Conservation (phyloP, 2,797 vertebrate species). For the Siniperca undulata region DNA sequence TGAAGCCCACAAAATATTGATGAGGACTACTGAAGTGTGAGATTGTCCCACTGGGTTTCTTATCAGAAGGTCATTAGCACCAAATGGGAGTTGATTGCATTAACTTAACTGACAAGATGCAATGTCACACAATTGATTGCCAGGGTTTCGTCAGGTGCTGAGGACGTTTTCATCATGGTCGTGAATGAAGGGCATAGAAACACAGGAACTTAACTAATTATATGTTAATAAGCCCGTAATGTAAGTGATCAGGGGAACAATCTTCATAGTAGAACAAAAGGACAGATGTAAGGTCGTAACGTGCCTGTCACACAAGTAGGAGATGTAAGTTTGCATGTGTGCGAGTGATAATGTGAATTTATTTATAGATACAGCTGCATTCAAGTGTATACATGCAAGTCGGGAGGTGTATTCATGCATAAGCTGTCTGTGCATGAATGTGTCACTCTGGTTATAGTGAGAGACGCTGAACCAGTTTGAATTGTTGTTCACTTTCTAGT, state of each 20-base stretch:
- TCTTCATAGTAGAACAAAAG: conserved; percentile 33
- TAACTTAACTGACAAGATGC: conserved; percentile 70
- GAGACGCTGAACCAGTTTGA: not conserved
- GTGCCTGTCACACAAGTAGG: conserved; percentile 12
- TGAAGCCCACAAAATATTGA: conserved; percentile 78
- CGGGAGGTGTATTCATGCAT: not conserved
- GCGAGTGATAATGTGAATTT: conserved; percentile 11
- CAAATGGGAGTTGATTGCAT: conserved; percentile 75
- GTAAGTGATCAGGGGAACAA: conserved; percentile 50
- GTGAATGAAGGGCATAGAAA: conserved; percentile 58
- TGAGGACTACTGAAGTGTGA: conserved; percentile 70
- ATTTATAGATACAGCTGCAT: not conserved
- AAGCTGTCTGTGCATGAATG: not conserved
- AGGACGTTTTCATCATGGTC: conserved; percentile 62
- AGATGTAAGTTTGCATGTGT: not conserved
- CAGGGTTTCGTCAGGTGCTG: conserved; percentile 61
- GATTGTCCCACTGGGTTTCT: conserved; percentile 67
- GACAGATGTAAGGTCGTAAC: conserved; percentile 46
- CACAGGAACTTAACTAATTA: conserved; percentile 62
- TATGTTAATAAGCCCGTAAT: conserved; percentile 64
- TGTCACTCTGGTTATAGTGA: not conserved
- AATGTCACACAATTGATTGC: conserved; percentile 72
- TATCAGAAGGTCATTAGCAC: conserved; percentile 78
- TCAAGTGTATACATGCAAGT: not conserved
- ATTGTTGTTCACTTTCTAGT: not conserved